phyloP scores from a whole-genome alignment of 2,113 vertebrate species.

The Cromileptes altivelis region DNA sequence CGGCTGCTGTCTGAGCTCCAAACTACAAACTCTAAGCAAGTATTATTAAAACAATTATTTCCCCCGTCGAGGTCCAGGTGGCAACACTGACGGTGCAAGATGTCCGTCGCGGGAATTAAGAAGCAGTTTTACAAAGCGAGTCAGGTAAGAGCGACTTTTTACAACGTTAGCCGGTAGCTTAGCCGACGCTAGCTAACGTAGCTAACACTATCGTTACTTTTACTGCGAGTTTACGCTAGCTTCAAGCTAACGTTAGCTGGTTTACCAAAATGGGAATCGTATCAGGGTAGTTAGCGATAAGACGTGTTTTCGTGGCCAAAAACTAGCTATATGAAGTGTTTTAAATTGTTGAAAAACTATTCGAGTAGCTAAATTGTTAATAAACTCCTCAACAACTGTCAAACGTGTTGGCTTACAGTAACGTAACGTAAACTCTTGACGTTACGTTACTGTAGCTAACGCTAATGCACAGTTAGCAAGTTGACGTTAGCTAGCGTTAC shows the following conservation, averaged over 20 bases:
- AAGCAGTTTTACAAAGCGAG: conserved; percentile 98
- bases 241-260: conserved; percentile 7
- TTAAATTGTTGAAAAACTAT: background rate
- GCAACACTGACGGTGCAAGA: conserved; percentile 74
- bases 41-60: background rate
- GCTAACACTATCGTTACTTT: conserved; percentile 13
- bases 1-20: background rate
- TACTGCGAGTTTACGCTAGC: conserved; percentile 11
- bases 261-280: background rate
- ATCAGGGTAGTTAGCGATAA: background rate
- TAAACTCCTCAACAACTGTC: background rate
- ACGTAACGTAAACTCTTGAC: background rate
- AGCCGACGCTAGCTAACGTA: conserved; percentile 40
- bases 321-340: accelerated
- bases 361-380: background rate
- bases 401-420: background rate
- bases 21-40: background rate
- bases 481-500: background rate
- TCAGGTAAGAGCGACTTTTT: conserved; percentile 85
- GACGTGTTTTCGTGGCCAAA: background rate
- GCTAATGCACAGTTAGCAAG: conserved; percentile 3
- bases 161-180: conserved; percentile 42
- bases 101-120: conserved; percentile 96
- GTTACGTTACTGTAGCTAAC: background rate
- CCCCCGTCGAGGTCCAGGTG: conserved; percentile 1